A percentile compares a stretch with the other conserved stretches of the same genome.
Conservation (phyloP, 2,888 invertebrate species). For the Rapana venosa region DNA sequence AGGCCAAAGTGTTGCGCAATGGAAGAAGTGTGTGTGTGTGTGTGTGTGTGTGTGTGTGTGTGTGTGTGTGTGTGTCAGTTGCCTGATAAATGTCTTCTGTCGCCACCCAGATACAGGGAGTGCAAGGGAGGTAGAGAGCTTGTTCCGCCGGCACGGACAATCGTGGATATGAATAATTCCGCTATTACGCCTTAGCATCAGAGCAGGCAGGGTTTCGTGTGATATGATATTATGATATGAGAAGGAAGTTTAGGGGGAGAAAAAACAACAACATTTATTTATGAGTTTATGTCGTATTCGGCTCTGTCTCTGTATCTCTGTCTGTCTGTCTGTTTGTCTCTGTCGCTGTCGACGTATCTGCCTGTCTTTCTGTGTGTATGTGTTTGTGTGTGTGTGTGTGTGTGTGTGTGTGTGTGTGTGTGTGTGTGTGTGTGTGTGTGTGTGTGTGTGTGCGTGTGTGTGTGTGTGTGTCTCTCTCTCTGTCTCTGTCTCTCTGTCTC, state of each 20-base stretch:
- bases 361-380: too few relatives aligned
- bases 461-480: too few relatives aligned
- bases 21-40: too few relatives aligned
- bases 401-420: too few relatives aligned
- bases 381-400: too few relatives aligned
- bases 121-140: background rate
- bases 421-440: too few relatives aligned
- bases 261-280: background rate
- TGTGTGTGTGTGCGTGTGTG: too few relatives aligned
- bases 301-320: background rate
- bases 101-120: conserved; percentile 15
- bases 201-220: background rate
- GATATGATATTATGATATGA: background rate
- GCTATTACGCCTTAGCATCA: background rate
- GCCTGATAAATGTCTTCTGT: conserved; percentile 16
- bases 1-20: conserved; percentile 6
- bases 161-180: conserved; percentile 8
- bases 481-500: too few relatives aligned
- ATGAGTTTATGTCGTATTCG: too few relatives aligned
- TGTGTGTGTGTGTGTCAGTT: background rate
- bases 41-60: too few relatives aligned
- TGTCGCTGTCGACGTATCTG: too few relatives aligned
- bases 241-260: background rate
- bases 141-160: background rate
- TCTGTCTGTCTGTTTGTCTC: background rate